Conservation (phyloP, 2,797 vertebrate genomes). For the Sparidentex hasta region DNA sequence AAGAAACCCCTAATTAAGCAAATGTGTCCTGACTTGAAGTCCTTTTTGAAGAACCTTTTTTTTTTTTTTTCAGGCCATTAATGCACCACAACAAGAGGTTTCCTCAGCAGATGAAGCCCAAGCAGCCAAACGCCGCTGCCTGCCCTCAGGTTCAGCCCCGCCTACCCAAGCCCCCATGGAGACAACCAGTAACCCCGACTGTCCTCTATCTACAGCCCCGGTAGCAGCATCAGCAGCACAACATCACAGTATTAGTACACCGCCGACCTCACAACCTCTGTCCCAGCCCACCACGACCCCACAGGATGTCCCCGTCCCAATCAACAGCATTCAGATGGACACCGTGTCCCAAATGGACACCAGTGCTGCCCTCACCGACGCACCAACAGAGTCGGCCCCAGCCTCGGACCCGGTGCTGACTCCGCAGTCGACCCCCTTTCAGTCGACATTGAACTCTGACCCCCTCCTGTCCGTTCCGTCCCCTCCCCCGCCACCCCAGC, state of each 20-base stretch:
- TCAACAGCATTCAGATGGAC: constrained; percentile 31
- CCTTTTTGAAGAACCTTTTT: too few relatives aligned
- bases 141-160: constrained; percentile 66
- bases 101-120: constrained; percentile 84
- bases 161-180: constrained; percentile 38
- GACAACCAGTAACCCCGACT: background rate
- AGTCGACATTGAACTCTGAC: constrained; percentile 73
- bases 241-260: constrained; percentile 59
- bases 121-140: constrained; percentile 86
- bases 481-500: constrained; percentile 34
- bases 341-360: constrained; percentile 71
- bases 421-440: constrained; percentile 51
- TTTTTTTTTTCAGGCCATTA: constrained; percentile 62
- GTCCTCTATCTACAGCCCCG: background rate
- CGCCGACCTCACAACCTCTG: constrained; percentile 32
- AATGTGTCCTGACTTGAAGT: background rate
- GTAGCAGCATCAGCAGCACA: constrained; percentile 27
- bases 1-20: too few relatives aligned
- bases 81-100: constrained; percentile 50
- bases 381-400: constrained; percentile 36
- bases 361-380: background rate
- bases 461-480: constrained; percentile 71
- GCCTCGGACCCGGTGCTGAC: constrained; percentile 59
- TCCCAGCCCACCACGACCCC: background rate
- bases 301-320: background rate